phyloP scores from a whole-genome alignment of 2,797 vertebrate species.

The Tenualosa ilisha region DNA sequence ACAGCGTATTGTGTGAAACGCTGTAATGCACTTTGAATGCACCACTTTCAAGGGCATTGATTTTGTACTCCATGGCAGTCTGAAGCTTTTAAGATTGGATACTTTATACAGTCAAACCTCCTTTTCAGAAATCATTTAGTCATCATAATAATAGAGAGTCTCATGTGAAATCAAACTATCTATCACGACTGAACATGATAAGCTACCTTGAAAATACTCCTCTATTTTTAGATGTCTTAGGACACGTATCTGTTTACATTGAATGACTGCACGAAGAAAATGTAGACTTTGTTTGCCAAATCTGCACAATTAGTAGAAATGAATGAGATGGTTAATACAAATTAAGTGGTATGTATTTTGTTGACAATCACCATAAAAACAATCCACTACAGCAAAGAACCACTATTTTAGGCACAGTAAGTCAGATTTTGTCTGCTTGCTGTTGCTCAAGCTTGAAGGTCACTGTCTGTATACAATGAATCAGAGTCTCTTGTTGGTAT shows the following conservation, averaged over 20 bases:
- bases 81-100: not conserved
- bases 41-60: not conserved
- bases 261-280: too few species aligned
- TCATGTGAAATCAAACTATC: not conserved
- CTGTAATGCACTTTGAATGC: not conserved
- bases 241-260: not conserved
- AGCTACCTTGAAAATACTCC: not conserved
- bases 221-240: not conserved
- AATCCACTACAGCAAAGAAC: too few species aligned
- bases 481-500: too few species aligned
- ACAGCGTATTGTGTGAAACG: not conserved
- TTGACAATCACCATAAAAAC: too few species aligned
- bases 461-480: too few species aligned
- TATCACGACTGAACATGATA: not conserved
- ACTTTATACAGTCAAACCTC: not conserved
- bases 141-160: not conserved
- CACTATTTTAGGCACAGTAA: too few species aligned
- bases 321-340: too few species aligned
- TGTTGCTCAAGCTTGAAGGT: too few species aligned
- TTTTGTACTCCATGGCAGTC: not conserved
- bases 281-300: too few species aligned
- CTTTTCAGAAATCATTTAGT: not conserved
- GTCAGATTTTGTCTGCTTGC: too few species aligned
- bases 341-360: too few species aligned
- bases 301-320: too few species aligned